Evolutionary conservation across 2,113 vertebrate species (phyloP).

Genomic region (Oriolus oriolus): DNA sequence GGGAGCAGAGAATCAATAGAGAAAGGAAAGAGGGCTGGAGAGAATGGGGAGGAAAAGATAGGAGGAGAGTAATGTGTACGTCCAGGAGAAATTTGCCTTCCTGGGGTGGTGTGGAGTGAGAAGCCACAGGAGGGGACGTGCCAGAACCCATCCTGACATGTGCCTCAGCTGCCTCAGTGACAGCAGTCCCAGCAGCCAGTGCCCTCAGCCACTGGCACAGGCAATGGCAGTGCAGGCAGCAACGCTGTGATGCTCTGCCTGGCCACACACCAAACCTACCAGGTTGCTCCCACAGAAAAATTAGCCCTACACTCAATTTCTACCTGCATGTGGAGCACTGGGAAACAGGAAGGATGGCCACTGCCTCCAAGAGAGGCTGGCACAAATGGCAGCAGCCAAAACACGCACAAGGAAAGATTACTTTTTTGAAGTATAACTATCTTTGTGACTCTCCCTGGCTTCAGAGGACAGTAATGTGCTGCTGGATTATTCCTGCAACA

Average conservation of each 20-base stretch:
- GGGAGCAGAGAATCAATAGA: background rate
- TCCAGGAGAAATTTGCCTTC: background rate
- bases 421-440: background rate
- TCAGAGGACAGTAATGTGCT: background rate
- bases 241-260: background rate
- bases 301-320: background rate
- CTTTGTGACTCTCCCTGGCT: background rate
- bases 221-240: background rate
- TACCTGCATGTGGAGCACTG: background rate
- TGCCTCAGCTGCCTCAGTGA: background rate
- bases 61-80: background rate
- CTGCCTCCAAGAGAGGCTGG: background rate
- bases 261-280: background rate
- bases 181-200: background rate
- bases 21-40: background rate
- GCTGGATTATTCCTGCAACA: background rate
- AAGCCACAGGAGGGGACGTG: rapidly evolving
- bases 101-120: background rate
- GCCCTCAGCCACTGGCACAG: background rate
- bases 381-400: background rate
- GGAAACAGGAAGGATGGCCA: background rate
- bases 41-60: background rate
- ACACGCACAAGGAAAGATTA: background rate
- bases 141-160: background rate
- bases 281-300: background rate